Evolutionary conservation across 2,888 invertebrate genomes (phyloP), one percentile per base, ranked within the genome.

Genomic region (Zygothrica quintamaculata): DNA sequence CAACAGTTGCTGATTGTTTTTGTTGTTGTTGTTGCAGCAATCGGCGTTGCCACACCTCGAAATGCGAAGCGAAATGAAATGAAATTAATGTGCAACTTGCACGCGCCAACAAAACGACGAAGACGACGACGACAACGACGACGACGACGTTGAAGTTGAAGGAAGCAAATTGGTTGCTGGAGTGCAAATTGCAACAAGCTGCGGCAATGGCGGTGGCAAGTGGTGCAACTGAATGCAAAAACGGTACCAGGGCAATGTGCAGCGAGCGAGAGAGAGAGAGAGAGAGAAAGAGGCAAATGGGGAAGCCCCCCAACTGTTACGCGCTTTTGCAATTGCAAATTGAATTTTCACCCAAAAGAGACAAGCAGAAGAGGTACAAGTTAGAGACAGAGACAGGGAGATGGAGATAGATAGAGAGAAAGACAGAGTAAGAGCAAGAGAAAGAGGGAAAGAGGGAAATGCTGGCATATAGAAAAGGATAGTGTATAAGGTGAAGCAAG

Each of bases 71-170:
- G 58, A 84, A 79, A 74, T 78, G 65, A 84, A 84, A 81, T 87
- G 78, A 79, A 87, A 87, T 87, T 87, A 87, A 82, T 88, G 82
- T 82, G 82, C 87, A 82, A 74, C 84, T 79, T 75, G 84, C 88
- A 77, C 75, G 87, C 88, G 81, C 80, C 88, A 82, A 59, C 81
- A 73, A 61, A 50, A 65, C 69, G 62, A 62, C 61, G 56, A 47
- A 12, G 15, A 25, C 22, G 9, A 43, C 15, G 16, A 31, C 9
- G 16, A 37, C 33, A n/a, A 47, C 16, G 15, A 25, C 22, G 9
- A 43, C 15, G 16, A 31, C 9, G 16, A 37, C 33, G 11, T 3
- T 16, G 9, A 39, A 7, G 31, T 11, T 31, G 12, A 11, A 40
- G 7, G 5, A 18, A 47, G 34, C 47, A 46, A 47, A 36, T 37